phyloP scores from a whole-genome alignment of 2,888 invertebrate genomes.

The Drosophila subquinaria region DNA sequence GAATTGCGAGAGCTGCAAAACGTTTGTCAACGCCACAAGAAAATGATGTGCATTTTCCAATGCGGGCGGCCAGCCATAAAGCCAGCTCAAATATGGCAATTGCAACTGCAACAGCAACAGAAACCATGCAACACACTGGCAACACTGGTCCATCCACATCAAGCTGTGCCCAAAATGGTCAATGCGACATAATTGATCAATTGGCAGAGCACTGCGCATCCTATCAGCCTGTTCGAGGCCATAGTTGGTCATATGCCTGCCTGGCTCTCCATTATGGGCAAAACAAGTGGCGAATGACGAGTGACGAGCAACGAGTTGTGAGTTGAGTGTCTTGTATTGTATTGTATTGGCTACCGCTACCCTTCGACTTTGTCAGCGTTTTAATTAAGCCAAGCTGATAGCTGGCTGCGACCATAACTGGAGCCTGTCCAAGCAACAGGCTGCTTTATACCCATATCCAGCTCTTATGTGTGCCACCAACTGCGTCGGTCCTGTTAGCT shows the following conservation, averaged over 20 bases:
- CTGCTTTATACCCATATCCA: slow-evolving; percentile 33
- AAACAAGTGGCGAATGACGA: slow-evolving; percentile 25
- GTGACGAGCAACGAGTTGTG: slow-evolving; percentile 12
- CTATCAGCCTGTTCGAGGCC: slow-evolving; percentile 43
- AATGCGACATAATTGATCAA: slow-evolving; percentile 70
- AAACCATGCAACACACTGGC: slow-evolving; percentile 13
- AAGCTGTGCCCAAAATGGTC: slow-evolving; percentile 47
- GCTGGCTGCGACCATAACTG: slow-evolving; percentile 44
- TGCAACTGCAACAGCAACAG: slow-evolving; percentile 34
- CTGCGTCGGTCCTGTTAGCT: slow-evolving; percentile 50
- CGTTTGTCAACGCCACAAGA: slow-evolving; percentile 58
- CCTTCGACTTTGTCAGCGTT: slow-evolving; percentile 34
- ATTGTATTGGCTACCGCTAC: slow-evolving; percentile 4
- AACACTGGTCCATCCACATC: slow-evolving; percentile 27
- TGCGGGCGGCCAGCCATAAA: slow-evolving; percentile 66
- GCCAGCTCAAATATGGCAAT: slow-evolving; percentile 51
- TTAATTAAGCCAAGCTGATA: slow-evolving; percentile 65
- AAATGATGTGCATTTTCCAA: slow-evolving; percentile 66
- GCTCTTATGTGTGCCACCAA: slow-evolving; percentile 57
- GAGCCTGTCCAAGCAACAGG: slow-evolving; percentile 28
- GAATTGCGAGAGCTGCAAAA: slow-evolving; percentile 61
- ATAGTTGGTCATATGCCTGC: slow-evolving; percentile 52
- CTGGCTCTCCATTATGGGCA: slow-evolving; percentile 41
- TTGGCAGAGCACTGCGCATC: slow-evolving; percentile 59
- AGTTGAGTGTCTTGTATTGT: slow-evolving; percentile 19